Percentiles rank a stretch among this genome's conserved stretches.
These are phyloP conservation scores for Cavia porcellus DNA, from an alignment of 2,113 vertebrate genomes.

Conservation along the genomic window DNA sequence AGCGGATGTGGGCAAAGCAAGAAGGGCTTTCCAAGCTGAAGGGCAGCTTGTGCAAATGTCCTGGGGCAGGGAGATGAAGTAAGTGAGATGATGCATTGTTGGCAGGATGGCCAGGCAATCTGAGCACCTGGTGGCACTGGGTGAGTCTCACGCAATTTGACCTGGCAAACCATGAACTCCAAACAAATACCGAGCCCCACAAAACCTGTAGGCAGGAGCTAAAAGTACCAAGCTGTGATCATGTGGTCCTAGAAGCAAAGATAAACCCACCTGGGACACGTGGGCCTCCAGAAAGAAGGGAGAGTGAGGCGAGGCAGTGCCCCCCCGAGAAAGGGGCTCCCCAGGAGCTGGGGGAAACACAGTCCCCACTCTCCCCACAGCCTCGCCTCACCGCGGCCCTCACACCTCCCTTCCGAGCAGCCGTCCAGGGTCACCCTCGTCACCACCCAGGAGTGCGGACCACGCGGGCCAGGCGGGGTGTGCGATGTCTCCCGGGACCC, in stretches of 20 bases:
- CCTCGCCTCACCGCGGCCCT: rapidly evolving
- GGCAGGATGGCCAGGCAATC: not conserved
- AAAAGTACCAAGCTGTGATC: no score
- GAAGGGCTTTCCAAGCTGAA: not conserved
- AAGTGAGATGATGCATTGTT: rapidly evolving
- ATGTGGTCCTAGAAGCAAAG: no score
- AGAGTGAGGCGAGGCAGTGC: rapidly evolving
- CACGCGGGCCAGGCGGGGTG: slow-evolving; percentile 58
- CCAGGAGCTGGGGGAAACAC: not conserved
- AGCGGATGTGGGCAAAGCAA: not conserved
- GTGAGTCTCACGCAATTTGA: not conserved
- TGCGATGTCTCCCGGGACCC: slow-evolving; percentile 65
- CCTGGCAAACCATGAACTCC: not conserved
- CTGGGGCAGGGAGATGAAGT: not conserved
- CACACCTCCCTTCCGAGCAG: slow-evolving; percentile 49
- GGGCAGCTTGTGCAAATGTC: not conserved
- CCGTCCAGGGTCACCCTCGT: not conserved
- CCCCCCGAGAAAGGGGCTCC: not conserved
- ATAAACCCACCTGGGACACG: not conserved
- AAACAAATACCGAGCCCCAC: rapidly evolving
- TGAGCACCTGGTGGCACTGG: not conserved
- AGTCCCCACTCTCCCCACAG: rapidly evolving
- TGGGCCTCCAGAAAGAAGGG: rapidly evolving
- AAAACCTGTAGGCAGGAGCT: not conserved
- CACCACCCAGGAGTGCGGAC: rapidly evolving